Base-by-base conservation (phyloP, 2,113 vertebrate species). In the Tylochromis polylepis region DNA sequence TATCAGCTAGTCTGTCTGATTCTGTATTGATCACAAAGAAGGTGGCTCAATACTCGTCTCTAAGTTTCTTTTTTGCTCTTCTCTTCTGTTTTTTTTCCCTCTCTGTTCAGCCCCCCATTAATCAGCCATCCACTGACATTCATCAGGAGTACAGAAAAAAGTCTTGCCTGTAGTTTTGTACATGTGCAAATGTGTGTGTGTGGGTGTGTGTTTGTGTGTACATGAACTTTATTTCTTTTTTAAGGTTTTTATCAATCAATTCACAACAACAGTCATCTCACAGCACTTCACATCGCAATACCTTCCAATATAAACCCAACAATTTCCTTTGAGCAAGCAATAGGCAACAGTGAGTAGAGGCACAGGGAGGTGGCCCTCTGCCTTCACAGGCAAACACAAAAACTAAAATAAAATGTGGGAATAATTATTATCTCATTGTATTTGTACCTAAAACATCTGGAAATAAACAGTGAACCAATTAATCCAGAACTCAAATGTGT, bases 1-100 rank as follows among this genome's bases (percentile, higher is more conserved):
- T 70, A 79, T 91, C 90, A 84, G 89, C 90, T 65, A 87, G 88
- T 92, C 81, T 84, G 89, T 86, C 83, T 18, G 46, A 89, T 90
- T 91, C 41, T 79, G 87, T 89, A 91, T 93, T 82, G 91, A 95
- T 93, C 89, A 83, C 53, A 72, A 87, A 65, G 79, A 82, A 80
- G 56, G 51, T 57, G 6, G 88, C 88, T 93, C 91, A 83, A 80
- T 94, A 89, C 62, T 38, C 24, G 3, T 41, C 51, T 87, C 65
- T 36, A 11, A 79, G 84, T 89, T 91, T 93, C 51, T 84, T 53
- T 72, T 84, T 89, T 86, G 57, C 41, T 60, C 46, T 38, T 90
- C 91, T 85, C 16, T 84, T 79, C 53, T 41, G 88, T 31, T 79
- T 87, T 84, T 85, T n/a, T n/a, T n/a, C n/a, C n/a, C 75, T 83